phyloP scores from a whole-genome alignment of 2,113 vertebrate genomes.

The Pardalotus punctatus region DNA sequence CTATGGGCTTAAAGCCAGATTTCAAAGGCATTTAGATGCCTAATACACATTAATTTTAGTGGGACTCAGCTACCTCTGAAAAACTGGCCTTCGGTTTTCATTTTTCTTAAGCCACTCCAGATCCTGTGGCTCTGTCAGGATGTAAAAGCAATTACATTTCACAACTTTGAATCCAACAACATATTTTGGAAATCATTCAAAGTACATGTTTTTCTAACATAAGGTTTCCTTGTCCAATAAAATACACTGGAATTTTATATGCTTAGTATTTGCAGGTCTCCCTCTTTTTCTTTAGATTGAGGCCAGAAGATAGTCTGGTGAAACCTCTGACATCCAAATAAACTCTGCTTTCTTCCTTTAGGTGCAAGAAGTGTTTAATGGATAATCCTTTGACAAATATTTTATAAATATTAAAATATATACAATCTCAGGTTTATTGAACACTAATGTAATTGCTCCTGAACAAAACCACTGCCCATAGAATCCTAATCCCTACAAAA shows the following conservation, averaged over 20 bases:
- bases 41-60: conserved; percentile 12
- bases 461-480: background rate
- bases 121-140: background rate
- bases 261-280: background rate
- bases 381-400: background rate
- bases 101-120: conserved; percentile 14
- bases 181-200: conserved; percentile 12
- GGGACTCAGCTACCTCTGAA: background rate
- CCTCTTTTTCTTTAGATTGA: background rate
- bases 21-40: conserved; percentile 38
- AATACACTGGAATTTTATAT: conserved; percentile 1
- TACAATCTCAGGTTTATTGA: background rate
- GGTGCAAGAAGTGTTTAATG: background rate
- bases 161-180: background rate
- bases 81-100: background rate
- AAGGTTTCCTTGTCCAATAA: background rate
- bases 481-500: background rate
- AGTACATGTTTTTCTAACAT: background rate
- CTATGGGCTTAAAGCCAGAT: conserved; percentile 10
- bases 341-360: background rate
- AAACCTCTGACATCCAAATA: background rate
- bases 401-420: background rate
- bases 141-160: conserved; percentile 34
- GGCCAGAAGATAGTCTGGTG: background rate
- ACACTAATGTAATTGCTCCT: background rate